Base-by-base conservation (phyloP, 1,140 invertebrate species). In the Drosophila yakuba region DNA sequence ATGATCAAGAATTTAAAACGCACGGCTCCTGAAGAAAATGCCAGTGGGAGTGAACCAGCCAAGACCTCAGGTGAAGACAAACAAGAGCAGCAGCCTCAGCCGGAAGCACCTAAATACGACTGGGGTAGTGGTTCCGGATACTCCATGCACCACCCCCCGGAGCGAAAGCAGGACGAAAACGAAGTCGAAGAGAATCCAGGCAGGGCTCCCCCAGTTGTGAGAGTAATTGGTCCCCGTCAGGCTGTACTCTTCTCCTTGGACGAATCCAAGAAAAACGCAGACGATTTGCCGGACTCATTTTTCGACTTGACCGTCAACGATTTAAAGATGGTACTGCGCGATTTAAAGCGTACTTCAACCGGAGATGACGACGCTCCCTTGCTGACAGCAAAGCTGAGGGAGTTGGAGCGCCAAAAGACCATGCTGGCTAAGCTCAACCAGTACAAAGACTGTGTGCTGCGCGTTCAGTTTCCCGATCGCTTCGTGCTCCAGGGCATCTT, bases 221-320 rank as follows among this genome's bases (percentile, higher is more conserved):
- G 78, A 54, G 64, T 77, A 0, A 90, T 96, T 58, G 96, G 95
- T 1, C 94, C 95, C 14, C 94, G 95, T 74, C 95, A 96, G 80
- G 96, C 96, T 1, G 93, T 96, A 50, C 88, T 95, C 28, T 97
- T 96, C 83, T 95, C 95, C 51, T 93, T 95, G 69, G 95, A 95
- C 74, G 93, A 91, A 2, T 92, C 93, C 6, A 91, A 94, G 90
- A 93, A 94, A 38, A 90, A 94, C 56, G 90, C 93, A 2, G 94
- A 95, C 62, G 96, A 97, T 61, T 88, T 96, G 35, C 95, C 96
- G 14, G 97, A 98, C 92, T 96, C 96, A 73, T 98, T 98, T 89
- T 98, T 96, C 93, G 96, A 97, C 66, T 86, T 97, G 15, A 97
- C 96, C 20, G 93, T 96, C 20, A 94, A 95, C 60, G 97, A 98